Base-by-base conservation (phyloP, 2,888 invertebrate species). In the Dusona sp. region DNA sequence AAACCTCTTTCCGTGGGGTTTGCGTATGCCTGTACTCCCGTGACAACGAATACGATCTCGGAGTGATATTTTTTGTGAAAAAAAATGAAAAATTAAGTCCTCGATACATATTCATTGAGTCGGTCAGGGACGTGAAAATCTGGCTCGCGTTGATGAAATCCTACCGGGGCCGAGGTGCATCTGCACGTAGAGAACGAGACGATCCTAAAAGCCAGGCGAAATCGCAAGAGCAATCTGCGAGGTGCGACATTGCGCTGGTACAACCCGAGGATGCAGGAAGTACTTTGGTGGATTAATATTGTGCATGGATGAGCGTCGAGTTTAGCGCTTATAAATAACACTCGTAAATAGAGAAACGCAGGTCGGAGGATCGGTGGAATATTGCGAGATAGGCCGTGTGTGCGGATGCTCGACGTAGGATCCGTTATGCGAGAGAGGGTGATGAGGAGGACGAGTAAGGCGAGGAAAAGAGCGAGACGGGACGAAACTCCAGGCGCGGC, bases 401-500 rank as follows among this genome's bases (percentile, higher is more conserved):
- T 25, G 29, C 61, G 25, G 25, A 57, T 13, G 83, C 51, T 78
- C 77, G 78, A 81, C 74, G 77, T 78, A 85, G 73, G 73, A 48
- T 84, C 86, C 86, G 86, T 86, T 86, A 86, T 86, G 72, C 79
- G 70, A 64, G 45, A 38, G 25, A 22, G 57, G 87, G 87, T 83
- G 51, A 85, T 16, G 89, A 88, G 88, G 88, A 88, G 88, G 88
- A 85, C 88, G 90, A 90, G 48, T 1, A 25, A 57, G 38, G 68
- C 70, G 45, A 51, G 65, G 33, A 36, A 88, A 83, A 88, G 85
- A 88, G 88, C 82, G 54, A 84, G 89, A 87, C 84, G 88, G 89
- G 90, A 89, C 89, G 89, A 89, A 61, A 89, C 90, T 88, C 87
- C 89, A 92, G 91, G 92, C 92, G 92, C 91, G 92, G 91, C 90